phyloP scores from a whole-genome alignment of 1,140 invertebrate species.

The Gonatopus flavifemur region DNA sequence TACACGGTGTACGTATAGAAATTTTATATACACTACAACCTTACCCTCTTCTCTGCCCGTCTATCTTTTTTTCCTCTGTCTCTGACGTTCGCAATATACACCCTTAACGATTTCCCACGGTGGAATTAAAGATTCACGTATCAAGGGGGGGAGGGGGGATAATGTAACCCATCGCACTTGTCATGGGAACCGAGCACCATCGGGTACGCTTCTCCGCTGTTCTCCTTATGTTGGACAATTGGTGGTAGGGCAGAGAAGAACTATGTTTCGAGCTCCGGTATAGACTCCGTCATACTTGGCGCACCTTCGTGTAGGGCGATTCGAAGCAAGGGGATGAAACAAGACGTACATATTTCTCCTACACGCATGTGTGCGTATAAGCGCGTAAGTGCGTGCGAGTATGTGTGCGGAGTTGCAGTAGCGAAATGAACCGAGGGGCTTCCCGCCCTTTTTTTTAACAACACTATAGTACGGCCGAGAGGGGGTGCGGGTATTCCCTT shows the following conservation, averaged over 20 bases:
- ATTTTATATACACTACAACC: too few species aligned
- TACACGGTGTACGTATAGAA: too few species aligned
- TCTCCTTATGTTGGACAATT: too few species aligned
- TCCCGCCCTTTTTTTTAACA: constrained; percentile 18
- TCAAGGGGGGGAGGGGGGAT: too few species aligned
- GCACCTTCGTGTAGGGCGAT: constrained; percentile 17
- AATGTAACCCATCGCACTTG: constrained; percentile 52
- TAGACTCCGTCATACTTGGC: constrained; percentile 7
- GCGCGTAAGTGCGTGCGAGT: too few species aligned
- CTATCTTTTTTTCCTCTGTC: constrained; percentile 3
- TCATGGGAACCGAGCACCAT: constrained; percentile 57
- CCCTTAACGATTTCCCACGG: too few species aligned
- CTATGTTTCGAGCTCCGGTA: too few species aligned
- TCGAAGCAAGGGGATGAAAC: constrained; percentile 32
- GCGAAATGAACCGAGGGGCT: constrained; percentile 22
- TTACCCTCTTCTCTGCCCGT: constrained; percentile 5
- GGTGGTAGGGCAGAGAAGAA: too few species aligned
- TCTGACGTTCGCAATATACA: too few species aligned
- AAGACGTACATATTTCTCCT: too few species aligned
- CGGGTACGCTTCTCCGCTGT: constrained; percentile 22
- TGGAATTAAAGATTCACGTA: constrained; percentile 56
- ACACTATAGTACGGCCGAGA: too few species aligned
- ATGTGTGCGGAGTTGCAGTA: background rate
- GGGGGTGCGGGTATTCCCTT: constrained; percentile 20
- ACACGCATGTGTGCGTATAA: too few species aligned